Evolutionary conservation across 2,113 vertebrate genomes (phyloP), one percentile per base, ranked within the genome.

Genomic region (Trichomycterus rosablanca): DNA sequence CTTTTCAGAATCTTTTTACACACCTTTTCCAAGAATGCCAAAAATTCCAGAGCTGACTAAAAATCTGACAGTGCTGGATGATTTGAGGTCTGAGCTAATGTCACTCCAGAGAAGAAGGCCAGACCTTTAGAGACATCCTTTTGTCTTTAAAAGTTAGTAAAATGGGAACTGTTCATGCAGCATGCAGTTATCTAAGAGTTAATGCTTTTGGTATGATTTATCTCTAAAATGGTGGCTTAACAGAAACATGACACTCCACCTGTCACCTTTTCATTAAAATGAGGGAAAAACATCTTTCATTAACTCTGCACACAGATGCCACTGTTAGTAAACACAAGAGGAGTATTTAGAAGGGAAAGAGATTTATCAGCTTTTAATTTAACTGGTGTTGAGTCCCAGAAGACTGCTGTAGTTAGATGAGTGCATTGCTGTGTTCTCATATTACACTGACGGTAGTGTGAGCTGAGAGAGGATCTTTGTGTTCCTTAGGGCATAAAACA

Each of bases 161-260:
- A 37, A 43, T 23, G 26, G 8, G 26, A 37, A 11, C 9, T 56
- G 44, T 22, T 53, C 28, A 39, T 51, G 32, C 5, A 7, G 9
- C 43, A 34, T 66, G 34, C 46, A 62, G 61, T 64, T 54, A 59
- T 32, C 35, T 23, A 10, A 56, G 44, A 51, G 52, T 59, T 63
- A 53, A 62, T 61, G 39, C 50, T 48, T 69, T 68, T 24, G n/a
- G 10, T 45, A 54, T 58, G 67, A 70, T 49, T 59, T 69, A 45
- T 50, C 50, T 60, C 43, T 48, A 18, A 22, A 56, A 67, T 23
- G 26, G 55, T 59, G 52, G 52, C 62, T n/a, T 19, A 32, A 19
- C 24, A 49, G 50, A 7, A 51, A 44, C 50, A 14, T 30, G 28
- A 35, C 9, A 53, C 3, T 57, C 46, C 26, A 46, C 23, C 56